Percentiles rank a stretch among this genome's conserved stretches.
Evolutionary conservation across 2,888 invertebrate species (phyloP).

Genomic region (Notodonta dromedarius): DNA sequence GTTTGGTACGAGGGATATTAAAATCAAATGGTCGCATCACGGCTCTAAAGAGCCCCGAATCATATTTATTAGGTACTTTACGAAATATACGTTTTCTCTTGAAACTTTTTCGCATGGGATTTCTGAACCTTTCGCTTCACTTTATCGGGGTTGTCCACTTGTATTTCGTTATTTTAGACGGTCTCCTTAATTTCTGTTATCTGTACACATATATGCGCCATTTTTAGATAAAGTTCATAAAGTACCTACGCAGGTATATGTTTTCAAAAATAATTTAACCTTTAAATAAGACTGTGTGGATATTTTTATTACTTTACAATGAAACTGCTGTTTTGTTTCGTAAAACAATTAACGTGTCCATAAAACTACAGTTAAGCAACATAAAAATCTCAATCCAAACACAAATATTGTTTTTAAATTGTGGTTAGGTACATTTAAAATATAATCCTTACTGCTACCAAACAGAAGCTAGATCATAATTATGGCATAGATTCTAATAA

Average conservation of each 20-base stretch:
- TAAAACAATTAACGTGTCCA: neutral
- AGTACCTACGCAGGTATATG: neutral
- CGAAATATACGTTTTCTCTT: neutral
- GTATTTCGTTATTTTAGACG: constrained; percentile 3
- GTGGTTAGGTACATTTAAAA: neutral
- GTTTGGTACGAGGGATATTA: neutral
- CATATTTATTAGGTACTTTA: constrained; percentile 1
- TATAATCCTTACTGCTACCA: neutral
- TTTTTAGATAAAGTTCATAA: constrained; percentile 4
- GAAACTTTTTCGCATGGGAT: neutral
- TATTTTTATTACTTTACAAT: constrained; percentile 1
- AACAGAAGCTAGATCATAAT: too few relatives aligned
- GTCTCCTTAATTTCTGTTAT: neutral
- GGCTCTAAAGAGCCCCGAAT: neutral
- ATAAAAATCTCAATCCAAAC: neutral
- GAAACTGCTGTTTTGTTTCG: neutral
- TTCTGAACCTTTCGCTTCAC: neutral
- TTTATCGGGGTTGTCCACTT: constrained; percentile 8
- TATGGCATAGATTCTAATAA: too few relatives aligned
- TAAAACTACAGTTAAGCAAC: neutral
- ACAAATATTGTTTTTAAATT: neutral
- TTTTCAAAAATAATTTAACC: neutral
- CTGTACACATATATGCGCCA: constrained; percentile 3
- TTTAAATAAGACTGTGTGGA: neutral
- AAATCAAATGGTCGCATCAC: neutral